Percentiles rank a stretch among this genome's conserved stretches.
Evolutionary conservation across 2,888 invertebrate genomes (phyloP).

Genomic region (Hipparchia semele): DNA sequence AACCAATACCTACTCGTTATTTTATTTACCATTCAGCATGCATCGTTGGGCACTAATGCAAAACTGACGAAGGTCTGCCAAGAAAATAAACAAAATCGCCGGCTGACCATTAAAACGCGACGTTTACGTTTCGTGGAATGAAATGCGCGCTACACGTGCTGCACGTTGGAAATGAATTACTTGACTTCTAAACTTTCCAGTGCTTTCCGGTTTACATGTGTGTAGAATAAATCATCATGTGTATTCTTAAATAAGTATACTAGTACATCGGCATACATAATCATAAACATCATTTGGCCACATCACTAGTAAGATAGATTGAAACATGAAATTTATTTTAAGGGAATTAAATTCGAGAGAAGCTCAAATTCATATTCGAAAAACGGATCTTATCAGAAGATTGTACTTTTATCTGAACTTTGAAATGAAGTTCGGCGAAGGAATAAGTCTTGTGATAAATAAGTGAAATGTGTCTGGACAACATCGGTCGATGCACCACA

Average conservation of each 20-base stretch:
- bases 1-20: slow-evolving; percentile 19
- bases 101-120: slow-evolving; percentile 23
- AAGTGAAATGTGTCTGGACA: slow-evolving; percentile 13
- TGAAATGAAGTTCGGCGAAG: not conserved
- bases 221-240: too few species aligned
- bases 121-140: slow-evolving; percentile 23
- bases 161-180: not conserved
- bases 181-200: not conserved
- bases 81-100: slow-evolving; percentile 37
- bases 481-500: slow-evolving; percentile 15
- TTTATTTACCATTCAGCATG: slow-evolving; percentile 28
- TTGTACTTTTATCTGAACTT: slow-evolving; percentile 10
- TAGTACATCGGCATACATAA: too few species aligned
- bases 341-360: not conserved
- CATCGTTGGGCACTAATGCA: slow-evolving; percentile 26
- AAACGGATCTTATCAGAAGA: not conserved
- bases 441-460: not conserved
- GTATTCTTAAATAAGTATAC: too few species aligned
- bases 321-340: too few species aligned
- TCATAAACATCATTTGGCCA: too few species aligned
- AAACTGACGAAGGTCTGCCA: slow-evolving; percentile 31
- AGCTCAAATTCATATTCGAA: not conserved
- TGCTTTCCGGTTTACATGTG: too few species aligned
- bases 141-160: slow-evolving; percentile 23
- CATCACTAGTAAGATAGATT: too few species aligned